phyloP scores from a whole-genome alignment of 37 sponge, comb jelly and placozoan genomes.

The Chondrilla cf. caribensis region DNA sequence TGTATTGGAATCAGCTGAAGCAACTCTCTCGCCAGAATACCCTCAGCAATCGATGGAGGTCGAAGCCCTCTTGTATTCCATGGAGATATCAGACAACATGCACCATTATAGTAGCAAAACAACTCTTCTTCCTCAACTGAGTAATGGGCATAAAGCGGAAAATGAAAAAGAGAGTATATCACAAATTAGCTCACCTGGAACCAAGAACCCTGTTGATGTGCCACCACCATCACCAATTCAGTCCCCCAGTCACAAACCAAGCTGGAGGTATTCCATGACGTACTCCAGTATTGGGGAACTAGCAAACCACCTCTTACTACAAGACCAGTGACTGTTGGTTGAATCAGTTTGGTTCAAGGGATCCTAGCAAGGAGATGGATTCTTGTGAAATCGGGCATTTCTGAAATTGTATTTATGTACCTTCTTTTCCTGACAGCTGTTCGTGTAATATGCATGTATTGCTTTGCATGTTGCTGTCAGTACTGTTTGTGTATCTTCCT shows the following conservation, averaged over 20 bases:
- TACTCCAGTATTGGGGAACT: conserved; percentile 10
- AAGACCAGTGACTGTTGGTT: not conserved
- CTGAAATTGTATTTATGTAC: no score
- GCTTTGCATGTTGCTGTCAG: no score
- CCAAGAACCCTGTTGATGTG: no score
- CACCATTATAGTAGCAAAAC: not conserved
- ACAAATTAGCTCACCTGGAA: no score
- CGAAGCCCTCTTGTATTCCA: not conserved
- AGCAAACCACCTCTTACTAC: not conserved
- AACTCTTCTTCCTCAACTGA: not conserved
- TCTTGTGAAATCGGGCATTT: no score
- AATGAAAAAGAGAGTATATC: no score
- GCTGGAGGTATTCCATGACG: not conserved
- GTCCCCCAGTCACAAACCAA: not conserved
- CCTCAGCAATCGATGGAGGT: conserved; percentile 8
- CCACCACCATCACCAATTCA: no score
- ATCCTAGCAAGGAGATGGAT: no score
- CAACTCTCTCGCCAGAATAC: not conserved
- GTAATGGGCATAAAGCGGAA: not conserved
- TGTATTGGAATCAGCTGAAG: conserved; percentile 5
- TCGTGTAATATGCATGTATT: no score
- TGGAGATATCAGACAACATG: conserved; percentile 16
- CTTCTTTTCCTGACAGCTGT: no score
- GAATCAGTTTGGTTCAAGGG: no score
- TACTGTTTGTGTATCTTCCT: no score